phyloP scores from a whole-genome alignment of 2,888 invertebrate species.

The Drosophila mimica region DNA sequence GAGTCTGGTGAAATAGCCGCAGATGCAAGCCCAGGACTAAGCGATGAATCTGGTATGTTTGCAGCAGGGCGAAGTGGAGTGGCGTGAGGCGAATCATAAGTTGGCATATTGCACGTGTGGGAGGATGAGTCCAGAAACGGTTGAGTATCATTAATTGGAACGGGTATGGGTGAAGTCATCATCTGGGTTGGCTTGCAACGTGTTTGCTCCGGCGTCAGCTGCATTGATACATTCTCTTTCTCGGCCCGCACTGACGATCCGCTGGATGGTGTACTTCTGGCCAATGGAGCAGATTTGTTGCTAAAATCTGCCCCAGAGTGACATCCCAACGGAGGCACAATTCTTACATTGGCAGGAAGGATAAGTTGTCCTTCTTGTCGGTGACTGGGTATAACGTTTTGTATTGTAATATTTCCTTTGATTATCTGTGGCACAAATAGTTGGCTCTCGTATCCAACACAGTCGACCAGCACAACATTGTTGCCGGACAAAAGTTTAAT shows the following conservation, averaged over 20 bases:
- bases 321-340: conserved; percentile 15
- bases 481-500: conserved; percentile 78
- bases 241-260: conserved; percentile 6
- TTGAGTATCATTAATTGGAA: neutral
- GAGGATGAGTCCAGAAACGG: conserved; percentile 7
- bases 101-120: neutral
- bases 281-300: conserved; percentile 41
- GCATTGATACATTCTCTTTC: conserved; percentile 48
- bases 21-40: too few species aligned
- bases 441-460: conserved; percentile 75
- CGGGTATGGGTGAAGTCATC: neutral
- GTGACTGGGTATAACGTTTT: conserved; percentile 75
- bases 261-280: conserved; percentile 59
- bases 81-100: neutral
- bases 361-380: conserved; percentile 35
- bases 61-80: neutral
- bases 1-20: neutral
- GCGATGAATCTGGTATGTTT: neutral
- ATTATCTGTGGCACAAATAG: conserved; percentile 80
- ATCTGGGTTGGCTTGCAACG: conserved; percentile 31
- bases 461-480: conserved; percentile 75
- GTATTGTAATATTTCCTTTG: conserved; percentile 75
- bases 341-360: conserved; percentile 13
- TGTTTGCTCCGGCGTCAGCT: conserved; percentile 48
- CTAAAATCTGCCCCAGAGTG: neutral